These are phyloP conservation scores for Apotomis betuletana DNA, from an alignment of 2,888 invertebrate species.

Conservation along the genomic window DNA sequence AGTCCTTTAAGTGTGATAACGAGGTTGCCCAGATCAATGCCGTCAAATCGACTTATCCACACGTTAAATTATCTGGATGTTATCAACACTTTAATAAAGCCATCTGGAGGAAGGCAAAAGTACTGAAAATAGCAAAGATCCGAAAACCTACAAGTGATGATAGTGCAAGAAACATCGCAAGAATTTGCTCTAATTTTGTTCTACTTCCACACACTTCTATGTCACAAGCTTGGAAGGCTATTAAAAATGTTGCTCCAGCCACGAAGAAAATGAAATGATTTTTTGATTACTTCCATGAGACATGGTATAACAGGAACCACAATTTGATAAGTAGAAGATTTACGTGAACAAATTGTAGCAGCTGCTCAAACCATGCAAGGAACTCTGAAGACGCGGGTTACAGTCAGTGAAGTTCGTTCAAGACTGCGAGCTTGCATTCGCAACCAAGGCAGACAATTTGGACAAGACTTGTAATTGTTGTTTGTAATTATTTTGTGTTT, in stretches of 20 bases:
- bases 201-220: constrained; percentile 10
- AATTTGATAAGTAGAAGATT: constrained; percentile 10
- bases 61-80: neutral
- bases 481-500: too few species aligned
- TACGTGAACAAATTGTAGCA: too few species aligned
- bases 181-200: constrained; percentile 15
- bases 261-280: constrained; percentile 11
- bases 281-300: constrained; percentile 19
- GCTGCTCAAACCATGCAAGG: too few species aligned
- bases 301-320: constrained; percentile 20
- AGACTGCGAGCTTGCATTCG: too few species aligned
- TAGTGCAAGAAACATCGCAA: constrained; percentile 12
- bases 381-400: too few species aligned
- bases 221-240: constrained; percentile 13
- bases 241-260: constrained; percentile 15
- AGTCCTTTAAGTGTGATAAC: neutral
- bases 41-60: neutral
- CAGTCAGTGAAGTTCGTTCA: too few species aligned
- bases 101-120: constrained; percentile 12
- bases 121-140: constrained; percentile 12
- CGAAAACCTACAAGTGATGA: constrained; percentile 13
- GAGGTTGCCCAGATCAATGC: neutral
- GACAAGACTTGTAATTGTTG: too few species aligned
- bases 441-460: too few species aligned
- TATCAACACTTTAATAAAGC: constrained; percentile 11